phyloP scores from a whole-genome alignment of 2,797 vertebrate genomes.

The Catostomus latipinnis region DNA sequence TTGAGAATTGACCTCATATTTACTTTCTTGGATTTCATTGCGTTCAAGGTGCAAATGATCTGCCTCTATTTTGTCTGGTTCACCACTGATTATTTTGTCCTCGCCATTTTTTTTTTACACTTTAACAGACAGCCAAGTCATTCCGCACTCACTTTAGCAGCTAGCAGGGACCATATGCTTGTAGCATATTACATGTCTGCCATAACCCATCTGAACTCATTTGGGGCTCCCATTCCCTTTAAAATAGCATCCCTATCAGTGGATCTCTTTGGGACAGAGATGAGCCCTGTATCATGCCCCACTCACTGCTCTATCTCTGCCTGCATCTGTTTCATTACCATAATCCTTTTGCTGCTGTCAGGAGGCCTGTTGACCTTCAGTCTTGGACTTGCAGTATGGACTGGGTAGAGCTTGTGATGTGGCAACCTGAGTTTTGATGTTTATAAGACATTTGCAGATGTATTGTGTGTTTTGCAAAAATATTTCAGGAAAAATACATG shows the following conservation, averaged over 20 bases:
- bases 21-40: slow-evolving; percentile 64
- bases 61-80: slow-evolving; percentile 46
- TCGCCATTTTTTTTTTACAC: slow-evolving; percentile 19
- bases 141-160: neutral
- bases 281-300: slow-evolving; percentile 51
- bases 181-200: slow-evolving; percentile 42
- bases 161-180: slow-evolving; percentile 29
- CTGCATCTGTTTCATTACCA: slow-evolving; percentile 65
- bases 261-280: slow-evolving; percentile 67
- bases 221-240: slow-evolving; percentile 34
- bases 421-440: slow-evolving; percentile 32
- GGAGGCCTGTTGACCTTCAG: slow-evolving; percentile 72
- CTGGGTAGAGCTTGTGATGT: neutral
- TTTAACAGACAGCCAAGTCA: slow-evolving; percentile 18
- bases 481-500: slow-evolving; percentile 19
- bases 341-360: slow-evolving; percentile 68
- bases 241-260: slow-evolving; percentile 58
- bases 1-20: slow-evolving; percentile 72
- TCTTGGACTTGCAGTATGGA: slow-evolving; percentile 48
- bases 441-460: slow-evolving; percentile 10
- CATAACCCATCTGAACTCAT: slow-evolving; percentile 42
- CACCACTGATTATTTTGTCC: slow-evolving; percentile 42
- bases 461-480: slow-evolving; percentile 17
- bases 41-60: slow-evolving; percentile 55
- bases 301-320: slow-evolving; percentile 56